Evolutionary conservation across 37 sponge, comb jelly and placozoan species (phyloP), one percentile per base, ranked within the genome.

Genomic region (Crambe crambe): DNA sequence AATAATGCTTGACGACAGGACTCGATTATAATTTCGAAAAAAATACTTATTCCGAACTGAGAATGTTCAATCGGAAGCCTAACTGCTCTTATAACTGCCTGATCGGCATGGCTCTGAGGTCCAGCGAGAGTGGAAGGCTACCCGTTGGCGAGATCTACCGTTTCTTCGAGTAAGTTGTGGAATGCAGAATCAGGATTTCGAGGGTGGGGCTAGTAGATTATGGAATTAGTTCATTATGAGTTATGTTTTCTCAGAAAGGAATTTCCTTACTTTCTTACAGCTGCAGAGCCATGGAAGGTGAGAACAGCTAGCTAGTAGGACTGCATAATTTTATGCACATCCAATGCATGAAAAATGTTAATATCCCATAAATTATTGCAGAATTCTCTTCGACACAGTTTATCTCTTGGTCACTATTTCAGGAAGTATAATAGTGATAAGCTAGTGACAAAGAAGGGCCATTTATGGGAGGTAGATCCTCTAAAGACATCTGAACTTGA

Each of bases 381-480:
- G 77, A 77, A 77, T 60, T 77, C 61, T 0, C 38, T 77, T 36
- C 43, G 77, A 9, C 77, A 77, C 39, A 59, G 77, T 30, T 44
- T 77, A 2, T 77, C 77, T 23, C 65, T 77, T 0, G 77, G 77
- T 2, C 77, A 77, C 25, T 77, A 38, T 23, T 77, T 77, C 77
- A 59, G 77, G 22, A 59, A 42, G 31, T 43, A 41, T 4, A 54
- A 43, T 30, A 51, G 3, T 15, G 60, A 60, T 3, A 23, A 6
- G 6, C 26, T 31, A 21, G 31, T 9, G 51, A 29, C 64, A 41
- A 77, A 42, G 36, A 77, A 77, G 43, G 77, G 77, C 17, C 39
- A 62, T 29, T 42, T 42, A 4, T 77, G 77, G 77, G 77, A 77
- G 38, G 77, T 77, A 18, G 41, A 58, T 17, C 77, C 77, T n/a